Conservation (phyloP, 2,113 vertebrate genomes). For the Fulmarus glacialis region DNA sequence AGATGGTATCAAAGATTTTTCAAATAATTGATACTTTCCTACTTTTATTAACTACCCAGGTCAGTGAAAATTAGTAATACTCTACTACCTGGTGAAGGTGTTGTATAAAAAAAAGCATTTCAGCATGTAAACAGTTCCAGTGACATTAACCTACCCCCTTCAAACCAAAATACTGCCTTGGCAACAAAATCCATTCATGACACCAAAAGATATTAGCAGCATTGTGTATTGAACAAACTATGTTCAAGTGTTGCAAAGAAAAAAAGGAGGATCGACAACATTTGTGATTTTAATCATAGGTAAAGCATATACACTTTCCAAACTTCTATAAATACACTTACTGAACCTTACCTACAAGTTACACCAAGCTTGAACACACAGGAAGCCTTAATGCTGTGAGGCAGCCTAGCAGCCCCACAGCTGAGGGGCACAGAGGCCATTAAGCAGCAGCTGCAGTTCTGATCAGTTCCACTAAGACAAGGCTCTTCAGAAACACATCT, state of each 20-base stretch:
- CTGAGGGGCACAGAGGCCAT: not conserved
- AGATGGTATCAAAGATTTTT: not conserved
- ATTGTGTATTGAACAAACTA: not conserved
- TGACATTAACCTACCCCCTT: not conserved
- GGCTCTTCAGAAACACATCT: not conserved
- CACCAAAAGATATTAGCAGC: not conserved
- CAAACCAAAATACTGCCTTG: not conserved
- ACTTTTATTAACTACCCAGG: not conserved
- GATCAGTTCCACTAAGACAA: not conserved
- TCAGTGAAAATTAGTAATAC: not conserved
- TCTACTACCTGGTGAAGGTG: not conserved
- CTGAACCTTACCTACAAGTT: not conserved
- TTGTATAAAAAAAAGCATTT: not conserved
- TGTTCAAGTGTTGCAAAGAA: not conserved
- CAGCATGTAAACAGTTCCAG: not conserved
- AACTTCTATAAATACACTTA: not conserved
- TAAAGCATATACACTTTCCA: not conserved
- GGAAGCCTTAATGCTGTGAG: not conserved
- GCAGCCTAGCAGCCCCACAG: not conserved
- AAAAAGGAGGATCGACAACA: not conserved
- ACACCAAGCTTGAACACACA: not conserved
- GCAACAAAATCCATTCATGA: not conserved
- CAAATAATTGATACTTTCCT: not conserved
- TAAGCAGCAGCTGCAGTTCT: not conserved
- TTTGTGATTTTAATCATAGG: not conserved